phyloP scores from a whole-genome alignment of 2,888 invertebrate species.

The Arge pagana region DNA sequence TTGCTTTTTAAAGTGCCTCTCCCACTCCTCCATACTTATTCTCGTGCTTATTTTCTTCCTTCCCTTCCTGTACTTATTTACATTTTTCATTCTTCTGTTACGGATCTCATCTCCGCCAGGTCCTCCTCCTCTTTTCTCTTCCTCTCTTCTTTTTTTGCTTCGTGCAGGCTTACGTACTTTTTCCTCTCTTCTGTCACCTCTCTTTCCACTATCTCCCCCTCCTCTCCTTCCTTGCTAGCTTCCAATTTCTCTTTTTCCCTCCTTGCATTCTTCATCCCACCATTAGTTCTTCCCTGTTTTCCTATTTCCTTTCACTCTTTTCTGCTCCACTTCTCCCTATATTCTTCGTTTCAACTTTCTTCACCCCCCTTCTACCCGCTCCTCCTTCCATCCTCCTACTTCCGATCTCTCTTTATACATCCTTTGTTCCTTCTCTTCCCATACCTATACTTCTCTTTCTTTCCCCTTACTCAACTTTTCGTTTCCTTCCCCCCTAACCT shows the following conservation, averaged over 20 bases:
- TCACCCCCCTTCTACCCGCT: too few species aligned
- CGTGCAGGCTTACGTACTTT: neutral
- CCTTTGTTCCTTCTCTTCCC: neutral
- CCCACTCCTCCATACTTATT: neutral
- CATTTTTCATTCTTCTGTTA: too few species aligned
- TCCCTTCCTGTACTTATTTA: neutral
- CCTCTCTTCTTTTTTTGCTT: slow-evolving; percentile 1
- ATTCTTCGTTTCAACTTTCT: too few species aligned
- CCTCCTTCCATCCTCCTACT: too few species aligned
- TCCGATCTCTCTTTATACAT: neutral
- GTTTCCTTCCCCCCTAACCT: neutral
- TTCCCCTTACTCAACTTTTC: slow-evolving; percentile 4
- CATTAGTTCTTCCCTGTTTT: too few species aligned
- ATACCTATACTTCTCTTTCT: slow-evolving; percentile 2
- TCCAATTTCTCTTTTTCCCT: neutral
- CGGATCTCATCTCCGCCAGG: too few species aligned
- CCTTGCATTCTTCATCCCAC: neutral
- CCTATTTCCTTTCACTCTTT: neutral
- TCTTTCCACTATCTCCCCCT: neutral
- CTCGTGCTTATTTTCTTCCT: neutral
- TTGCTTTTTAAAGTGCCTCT: neutral
- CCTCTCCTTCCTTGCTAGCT: neutral
- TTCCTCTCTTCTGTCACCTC: neutral
- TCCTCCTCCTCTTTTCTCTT: too few species aligned
- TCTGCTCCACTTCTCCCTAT: neutral